Conservation (phyloP, 2,797 vertebrate genomes). For the Merluccius polli region DNA sequence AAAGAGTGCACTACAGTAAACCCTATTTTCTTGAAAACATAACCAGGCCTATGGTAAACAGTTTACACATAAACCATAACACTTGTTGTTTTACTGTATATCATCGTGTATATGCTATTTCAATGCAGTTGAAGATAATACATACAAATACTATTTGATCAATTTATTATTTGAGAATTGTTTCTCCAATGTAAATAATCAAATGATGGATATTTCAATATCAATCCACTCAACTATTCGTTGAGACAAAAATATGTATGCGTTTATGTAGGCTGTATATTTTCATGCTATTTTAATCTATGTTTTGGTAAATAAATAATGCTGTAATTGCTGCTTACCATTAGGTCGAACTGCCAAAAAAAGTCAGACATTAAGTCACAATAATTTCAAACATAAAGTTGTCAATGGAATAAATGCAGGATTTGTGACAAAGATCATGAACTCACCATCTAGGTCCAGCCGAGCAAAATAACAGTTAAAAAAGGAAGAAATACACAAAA, state of each 20-base stretch:
- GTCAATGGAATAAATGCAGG: not conserved
- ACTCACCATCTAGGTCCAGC: conserved; percentile 53
- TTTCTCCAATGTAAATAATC: not conserved
- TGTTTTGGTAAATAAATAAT: not conserved
- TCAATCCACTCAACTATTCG: not conserved
- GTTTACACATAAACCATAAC: not conserved
- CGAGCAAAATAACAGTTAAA: not conserved
- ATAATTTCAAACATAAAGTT: not conserved
- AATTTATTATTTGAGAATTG: conserved; percentile 42
- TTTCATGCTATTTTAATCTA: not conserved
- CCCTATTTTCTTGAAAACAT: not conserved
- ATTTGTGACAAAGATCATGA: not conserved
- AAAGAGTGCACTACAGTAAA: not conserved
- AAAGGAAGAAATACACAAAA: conserved; percentile 6
- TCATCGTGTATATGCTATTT: conserved; percentile 33
- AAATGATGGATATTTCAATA: not conserved
- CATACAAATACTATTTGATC: not conserved
- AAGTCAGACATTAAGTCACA: conserved; percentile 1
- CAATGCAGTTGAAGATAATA: conserved; percentile 8
- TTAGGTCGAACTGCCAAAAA: conserved; percentile 62
- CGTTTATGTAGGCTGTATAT: not conserved
- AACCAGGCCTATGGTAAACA: not conserved
- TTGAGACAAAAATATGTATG: not conserved
- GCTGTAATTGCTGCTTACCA: conserved; percentile 41
- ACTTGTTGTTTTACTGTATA: not conserved